Base-by-base conservation (phyloP, 1,140 invertebrate species). In the Aphelinus certus region DNA sequence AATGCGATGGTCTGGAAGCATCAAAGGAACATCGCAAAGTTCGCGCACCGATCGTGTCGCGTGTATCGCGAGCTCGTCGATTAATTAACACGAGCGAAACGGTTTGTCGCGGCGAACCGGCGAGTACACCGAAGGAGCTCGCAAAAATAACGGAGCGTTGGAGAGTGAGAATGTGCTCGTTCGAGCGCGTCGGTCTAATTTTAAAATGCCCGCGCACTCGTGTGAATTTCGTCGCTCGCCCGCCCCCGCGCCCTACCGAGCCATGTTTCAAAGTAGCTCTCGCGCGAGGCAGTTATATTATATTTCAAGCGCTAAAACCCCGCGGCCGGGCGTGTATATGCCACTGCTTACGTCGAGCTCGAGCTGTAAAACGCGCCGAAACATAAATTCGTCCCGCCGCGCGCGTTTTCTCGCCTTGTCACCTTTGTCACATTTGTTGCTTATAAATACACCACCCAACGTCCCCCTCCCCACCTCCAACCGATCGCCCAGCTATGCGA, bases 351-450 rank as follows among this genome's bases (percentile, higher is more conserved):
- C 51, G 51, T 26, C 26, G 26, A 26, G 26, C 26, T 26, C 26
- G 26, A 26, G 26, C 26, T 26, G 26, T 26, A 26, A 26, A 43
- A 7, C 6, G 79, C 82, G 80, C 80, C 78, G 79, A 80, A 80
- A 83, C 83, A 86, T 86, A 86, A 86, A 86, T 86, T 82, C 80
- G 79, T 71, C 64, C 80, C 79, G 81, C 80, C 79, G 80, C 76
- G 75, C 73, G 74, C 73, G 80, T 87, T 86, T 84, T 83, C 85
- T 85, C 84, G 86, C 81, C 84, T 83, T 84, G 85, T 85, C 86
- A 86, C 80, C 82, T 83, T 81, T 85, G 84, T 87, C 86, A 26
- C 26, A 86, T 87, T 86, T 83, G 83, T 83, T 83, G 82, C 81
- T 83, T 86, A 84, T 85, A 87, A 86, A 86, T 86, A 86, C 80